A percentile compares a stretch with the other conserved stretches of the same genome.
phyloP scores from a whole-genome alignment of 2,113 vertebrate species.

The Turdus rufiventris region DNA sequence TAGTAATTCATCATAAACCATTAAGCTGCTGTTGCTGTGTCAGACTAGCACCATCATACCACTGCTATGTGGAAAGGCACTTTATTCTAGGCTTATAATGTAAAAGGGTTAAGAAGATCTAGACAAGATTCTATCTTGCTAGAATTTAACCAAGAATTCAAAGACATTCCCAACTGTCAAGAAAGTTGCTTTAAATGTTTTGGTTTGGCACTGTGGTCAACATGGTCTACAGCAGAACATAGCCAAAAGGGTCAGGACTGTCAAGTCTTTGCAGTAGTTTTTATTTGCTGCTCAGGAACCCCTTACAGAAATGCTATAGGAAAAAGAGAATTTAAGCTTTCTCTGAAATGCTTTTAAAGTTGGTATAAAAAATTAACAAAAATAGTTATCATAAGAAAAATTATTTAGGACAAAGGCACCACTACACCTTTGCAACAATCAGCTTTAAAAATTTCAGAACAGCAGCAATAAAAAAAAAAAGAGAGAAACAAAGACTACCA shows the following conservation, averaged over 20 bases:
- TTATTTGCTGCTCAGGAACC: background rate
- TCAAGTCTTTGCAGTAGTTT: background rate
- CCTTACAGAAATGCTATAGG: background rate
- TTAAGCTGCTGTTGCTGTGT: background rate
- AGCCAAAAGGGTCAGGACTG: background rate
- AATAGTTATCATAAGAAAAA: background rate
- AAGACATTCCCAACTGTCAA: background rate
- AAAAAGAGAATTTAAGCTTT: background rate
- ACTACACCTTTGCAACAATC: background rate
- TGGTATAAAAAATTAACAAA: background rate
- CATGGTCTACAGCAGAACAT: background rate
- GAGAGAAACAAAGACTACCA: background rate
- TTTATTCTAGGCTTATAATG: background rate
- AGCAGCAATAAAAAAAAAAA: background rate
- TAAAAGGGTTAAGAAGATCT: background rate
- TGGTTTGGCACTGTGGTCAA: background rate
- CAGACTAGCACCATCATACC: background rate
- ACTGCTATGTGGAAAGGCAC: background rate
- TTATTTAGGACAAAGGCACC: background rate
- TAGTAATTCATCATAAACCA: background rate
- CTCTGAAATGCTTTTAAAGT: background rate
- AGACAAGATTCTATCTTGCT: background rate
- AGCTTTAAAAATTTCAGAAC: background rate
- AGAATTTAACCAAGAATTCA: background rate
- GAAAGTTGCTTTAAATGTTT: background rate